Percentiles rank a stretch among this genome's conserved stretches.
Evolutionary conservation across 2,113 vertebrate species (phyloP).

Genomic region (Percopsis transmontana): DNA sequence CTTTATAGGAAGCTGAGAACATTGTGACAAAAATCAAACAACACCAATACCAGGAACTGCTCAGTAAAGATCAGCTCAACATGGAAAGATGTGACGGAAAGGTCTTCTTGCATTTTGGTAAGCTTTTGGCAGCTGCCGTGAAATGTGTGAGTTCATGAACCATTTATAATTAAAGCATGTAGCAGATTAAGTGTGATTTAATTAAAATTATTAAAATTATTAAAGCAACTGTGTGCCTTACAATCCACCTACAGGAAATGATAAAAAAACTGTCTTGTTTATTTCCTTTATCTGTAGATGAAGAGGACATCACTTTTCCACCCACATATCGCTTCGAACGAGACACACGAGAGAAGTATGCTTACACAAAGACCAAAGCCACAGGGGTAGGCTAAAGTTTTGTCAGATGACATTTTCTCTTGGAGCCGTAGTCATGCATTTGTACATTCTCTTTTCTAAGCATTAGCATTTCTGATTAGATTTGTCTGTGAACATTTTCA

Average conservation of each 20-base stretch:
- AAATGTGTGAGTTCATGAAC: not conserved
- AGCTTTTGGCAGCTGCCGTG: slow-evolving; percentile 45
- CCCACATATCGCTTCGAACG: slow-evolving; percentile 96
- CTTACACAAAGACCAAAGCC: slow-evolving; percentile 96
- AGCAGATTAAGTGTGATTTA: not conserved
- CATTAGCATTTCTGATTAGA: not conserved
- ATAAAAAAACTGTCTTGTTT: not conserved
- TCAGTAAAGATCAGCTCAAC: slow-evolving; percentile 89
- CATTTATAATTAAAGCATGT: not conserved
- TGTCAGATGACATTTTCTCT: slow-evolving; percentile 34
- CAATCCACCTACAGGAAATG: not conserved
- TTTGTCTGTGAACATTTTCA: no score
- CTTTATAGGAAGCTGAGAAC: slow-evolving; percentile 91
- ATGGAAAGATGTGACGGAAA: slow-evolving; percentile 84
- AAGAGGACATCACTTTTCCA: slow-evolving; percentile 95
- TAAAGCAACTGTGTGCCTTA: not conserved
- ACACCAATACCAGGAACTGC: slow-evolving; percentile 91
- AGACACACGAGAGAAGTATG: slow-evolving; percentile 89
- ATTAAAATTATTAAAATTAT: not conserved
- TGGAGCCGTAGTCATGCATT: not conserved
- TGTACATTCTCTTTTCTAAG: not conserved
- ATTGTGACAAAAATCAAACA: slow-evolving; percentile 94
- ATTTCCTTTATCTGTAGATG: slow-evolving; percentile 78
- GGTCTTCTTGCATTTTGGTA: slow-evolving; percentile 92
- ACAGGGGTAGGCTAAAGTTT: slow-evolving; percentile 84